A percentile compares a stretch with the other conserved stretches of the same genome.
Evolutionary conservation across 64 coral and sea anemone species (phyloP).

Genomic region (Trachythela sp.): DNA sequence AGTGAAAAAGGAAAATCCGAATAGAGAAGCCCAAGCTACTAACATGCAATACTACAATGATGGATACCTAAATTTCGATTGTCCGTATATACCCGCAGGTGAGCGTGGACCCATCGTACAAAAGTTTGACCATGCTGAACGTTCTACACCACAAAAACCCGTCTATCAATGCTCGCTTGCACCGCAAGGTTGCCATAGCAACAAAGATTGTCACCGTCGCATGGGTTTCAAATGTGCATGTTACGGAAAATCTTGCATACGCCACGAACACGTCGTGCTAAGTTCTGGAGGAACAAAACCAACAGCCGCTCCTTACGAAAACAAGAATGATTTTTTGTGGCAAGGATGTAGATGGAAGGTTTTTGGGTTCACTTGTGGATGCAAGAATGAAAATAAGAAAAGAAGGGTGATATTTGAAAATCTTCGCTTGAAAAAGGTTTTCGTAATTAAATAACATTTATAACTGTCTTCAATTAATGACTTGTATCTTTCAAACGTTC

Average conservation of each 20-base stretch:
- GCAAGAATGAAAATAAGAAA: neutral
- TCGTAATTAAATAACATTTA: neutral
- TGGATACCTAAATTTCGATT: slow-evolving; percentile 41
- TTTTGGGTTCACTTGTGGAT: neutral
- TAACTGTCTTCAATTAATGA: neutral
- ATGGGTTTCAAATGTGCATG: slow-evolving; percentile 13
- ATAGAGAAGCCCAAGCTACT: neutral
- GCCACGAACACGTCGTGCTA: neutral
- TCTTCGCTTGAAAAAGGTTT: neutral
- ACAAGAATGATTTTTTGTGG: slow-evolving; percentile 16
- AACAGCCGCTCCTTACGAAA: neutral
- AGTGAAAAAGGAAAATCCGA: neutral
- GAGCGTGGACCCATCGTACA: neutral
- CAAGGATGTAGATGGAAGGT: slow-evolving; percentile 35
- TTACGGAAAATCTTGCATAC: slow-evolving; percentile 21
- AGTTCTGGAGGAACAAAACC: neutral
- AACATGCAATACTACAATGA: slow-evolving; percentile 37
- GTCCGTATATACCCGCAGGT: neutral
- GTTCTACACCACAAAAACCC: neutral
- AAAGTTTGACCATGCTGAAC: slow-evolving; percentile 30
- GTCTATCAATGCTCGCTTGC: slow-evolving; percentile 40
- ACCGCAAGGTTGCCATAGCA: slow-evolving; percentile 28
- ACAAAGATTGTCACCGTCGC: slow-evolving; percentile 12
- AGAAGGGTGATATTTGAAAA: neutral
- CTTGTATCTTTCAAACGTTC: no score